Evolutionary conservation across 1,140 invertebrate species (phyloP).

Genomic region (Pseudomyrmex dendroicus): DNA sequence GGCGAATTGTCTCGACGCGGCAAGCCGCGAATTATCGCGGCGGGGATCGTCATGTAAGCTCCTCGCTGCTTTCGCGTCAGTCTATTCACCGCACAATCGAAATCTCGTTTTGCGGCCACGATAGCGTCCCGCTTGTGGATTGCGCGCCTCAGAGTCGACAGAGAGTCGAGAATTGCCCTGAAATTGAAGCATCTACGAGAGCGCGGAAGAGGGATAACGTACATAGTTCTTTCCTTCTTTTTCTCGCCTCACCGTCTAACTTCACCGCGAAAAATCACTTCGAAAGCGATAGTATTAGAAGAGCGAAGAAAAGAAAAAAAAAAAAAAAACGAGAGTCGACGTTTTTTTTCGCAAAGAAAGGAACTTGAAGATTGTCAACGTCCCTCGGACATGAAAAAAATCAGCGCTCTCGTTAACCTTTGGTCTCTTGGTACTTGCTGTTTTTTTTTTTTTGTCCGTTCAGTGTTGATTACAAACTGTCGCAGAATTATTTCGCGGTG

Average conservation of each 20-base stretch:
- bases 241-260: conserved; percentile 11
- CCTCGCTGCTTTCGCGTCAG: conserved; percentile 47
- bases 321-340: background rate
- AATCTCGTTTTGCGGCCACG: conserved; percentile 62
- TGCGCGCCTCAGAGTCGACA: conserved; percentile 44
- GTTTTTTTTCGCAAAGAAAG: conserved; percentile 31
- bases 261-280: conserved; percentile 44
- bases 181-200: conserved; percentile 66
- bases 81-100: conserved; percentile 58
- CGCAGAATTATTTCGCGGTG: background rate
- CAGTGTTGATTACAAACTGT: background rate
- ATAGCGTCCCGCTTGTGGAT: conserved; percentile 57
- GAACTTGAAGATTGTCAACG: background rate
- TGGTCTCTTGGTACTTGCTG: too few species aligned
- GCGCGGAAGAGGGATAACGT: conserved; percentile 62
- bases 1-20: conserved; percentile 41
- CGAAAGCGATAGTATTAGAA: conserved; percentile 6
- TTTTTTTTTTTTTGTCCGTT: background rate
- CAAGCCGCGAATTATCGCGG: conserved; percentile 45
- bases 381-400: too few species aligned
- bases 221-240: background rate
- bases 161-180: conserved; percentile 58
- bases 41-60: conserved; percentile 7
- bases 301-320: background rate
- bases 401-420: too few species aligned